Evolutionary conservation across 2,888 invertebrate species (phyloP).

Genomic region (Limnephilus auricula): DNA sequence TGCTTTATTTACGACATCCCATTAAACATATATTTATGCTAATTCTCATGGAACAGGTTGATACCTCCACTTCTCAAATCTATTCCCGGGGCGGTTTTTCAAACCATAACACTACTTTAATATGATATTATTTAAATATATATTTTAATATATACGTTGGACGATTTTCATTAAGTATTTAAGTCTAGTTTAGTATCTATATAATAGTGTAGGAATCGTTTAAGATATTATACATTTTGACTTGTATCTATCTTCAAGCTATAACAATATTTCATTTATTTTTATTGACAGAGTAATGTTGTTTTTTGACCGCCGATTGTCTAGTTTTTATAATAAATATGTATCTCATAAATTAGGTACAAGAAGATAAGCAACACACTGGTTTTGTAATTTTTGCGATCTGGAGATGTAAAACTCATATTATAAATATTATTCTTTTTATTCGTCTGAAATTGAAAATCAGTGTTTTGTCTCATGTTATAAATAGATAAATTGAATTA

Average conservation of each 20-base stretch:
- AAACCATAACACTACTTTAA: not conserved
- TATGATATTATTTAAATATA: no score
- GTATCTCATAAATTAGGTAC: not conserved
- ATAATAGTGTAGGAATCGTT: no score
- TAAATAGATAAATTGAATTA: no score
- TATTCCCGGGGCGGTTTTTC: slow-evolving; percentile 39
- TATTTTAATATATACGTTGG: no score
- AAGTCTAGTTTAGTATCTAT: no score
- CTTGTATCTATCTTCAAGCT: not conserved
- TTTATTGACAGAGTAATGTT: not conserved
- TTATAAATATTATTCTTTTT: not conserved
- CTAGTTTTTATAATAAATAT: not conserved
- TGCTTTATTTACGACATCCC: slow-evolving; percentile 47
- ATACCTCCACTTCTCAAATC: slow-evolving; percentile 44
- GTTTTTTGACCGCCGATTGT: not conserved
- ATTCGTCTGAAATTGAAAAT: not conserved
- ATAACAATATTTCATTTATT: not conserved
- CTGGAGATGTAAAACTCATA: not conserved
- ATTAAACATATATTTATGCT: slow-evolving; percentile 59
- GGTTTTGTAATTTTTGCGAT: not conserved
- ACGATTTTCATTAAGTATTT: no score
- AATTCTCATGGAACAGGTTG: slow-evolving; percentile 49
- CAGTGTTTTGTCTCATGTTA: not conserved
- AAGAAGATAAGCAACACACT: not conserved
- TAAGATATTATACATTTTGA: not conserved